Evolutionary conservation across 2,797 vertebrate species (phyloP), one percentile per base, ranked within the genome.

Genomic region (Pitangus sulphuratus): DNA sequence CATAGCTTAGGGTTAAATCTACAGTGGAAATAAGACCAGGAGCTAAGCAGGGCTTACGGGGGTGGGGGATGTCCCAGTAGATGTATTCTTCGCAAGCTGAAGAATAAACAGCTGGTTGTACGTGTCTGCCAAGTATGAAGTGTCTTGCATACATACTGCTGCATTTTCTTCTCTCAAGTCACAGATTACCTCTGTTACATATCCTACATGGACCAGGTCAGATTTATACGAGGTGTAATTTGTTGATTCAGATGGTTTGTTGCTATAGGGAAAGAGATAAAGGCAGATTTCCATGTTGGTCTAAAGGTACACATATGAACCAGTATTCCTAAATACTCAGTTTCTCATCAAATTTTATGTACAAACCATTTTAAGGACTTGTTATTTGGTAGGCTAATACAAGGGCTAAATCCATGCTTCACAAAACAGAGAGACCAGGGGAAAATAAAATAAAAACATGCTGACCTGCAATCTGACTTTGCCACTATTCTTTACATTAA

Each of bases 21-120:
- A 26, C 76, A 45, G 83, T 95, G 87, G 68, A 96, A 97, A 91
- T 97, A 95, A 97, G 90, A 97, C 86, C 95, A 93, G 96, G 89
- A 97, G 97, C 97, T 84, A 85, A 92, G 82, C 30, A 89, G 94
- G 72, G 70, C 90, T 92, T 95, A 84, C 33, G 69, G 84, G 50
- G 47, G 35, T 81, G 66, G 64, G 42, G 54, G 42, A 58, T 2
- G 18, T 97, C 87, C 84, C 66, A 84, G 64, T 84, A 93, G 92
- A 90, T 89, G 26, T 66, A 68, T 35, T 47, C 45, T 47, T 94
- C 91, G 91, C 85, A 95, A 84, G 74, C 76, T 95, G 64, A 97
- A 97, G 93, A 88, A 70, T 81, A 94, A 93, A 93, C 94, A 97
- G 87, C 93, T 97, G 93, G 70, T 84, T 79, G 28, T 57, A 66